Evolutionary conservation across 2,113 vertebrate species (phyloP).

Genomic region (Notiomystis cincta): DNA sequence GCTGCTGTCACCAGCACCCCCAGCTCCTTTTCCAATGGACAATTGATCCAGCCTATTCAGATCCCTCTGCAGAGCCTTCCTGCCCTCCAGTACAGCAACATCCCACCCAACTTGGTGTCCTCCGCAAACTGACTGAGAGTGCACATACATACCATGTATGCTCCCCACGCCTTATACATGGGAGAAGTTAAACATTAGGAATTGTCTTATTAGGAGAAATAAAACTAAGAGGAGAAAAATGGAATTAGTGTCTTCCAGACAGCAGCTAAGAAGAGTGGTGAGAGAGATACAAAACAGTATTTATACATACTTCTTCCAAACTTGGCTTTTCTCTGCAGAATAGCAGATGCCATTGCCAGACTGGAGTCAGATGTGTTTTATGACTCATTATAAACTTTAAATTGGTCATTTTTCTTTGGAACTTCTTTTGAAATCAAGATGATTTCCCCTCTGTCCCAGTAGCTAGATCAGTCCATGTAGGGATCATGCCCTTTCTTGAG

Average conservation of each 20-base stretch:
- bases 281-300: not conserved
- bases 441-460: fast-evolving
- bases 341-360: not conserved
- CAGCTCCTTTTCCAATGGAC: not conserved
- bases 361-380: not conserved
- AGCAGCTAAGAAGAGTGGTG: not conserved
- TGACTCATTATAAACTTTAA: not conserved
- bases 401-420: not conserved
- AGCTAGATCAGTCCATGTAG: not conserved
- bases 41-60: not conserved
- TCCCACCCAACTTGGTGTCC: fast-evolving
- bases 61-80: not conserved
- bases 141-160: not conserved
- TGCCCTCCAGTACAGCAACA: not conserved
- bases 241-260: not conserved
- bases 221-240: not conserved
- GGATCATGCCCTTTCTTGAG: not conserved
- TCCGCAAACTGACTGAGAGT: not conserved
- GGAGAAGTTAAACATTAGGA: not conserved
- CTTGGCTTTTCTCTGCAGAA: not conserved
- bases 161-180: not conserved
- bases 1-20: not conserved
- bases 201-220: not conserved
- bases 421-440: not conserved
- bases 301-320: not conserved